These are phyloP conservation scores for Lampropteryx suffumata DNA, from an alignment of 2,888 invertebrate species.

Conservation along the genomic window DNA sequence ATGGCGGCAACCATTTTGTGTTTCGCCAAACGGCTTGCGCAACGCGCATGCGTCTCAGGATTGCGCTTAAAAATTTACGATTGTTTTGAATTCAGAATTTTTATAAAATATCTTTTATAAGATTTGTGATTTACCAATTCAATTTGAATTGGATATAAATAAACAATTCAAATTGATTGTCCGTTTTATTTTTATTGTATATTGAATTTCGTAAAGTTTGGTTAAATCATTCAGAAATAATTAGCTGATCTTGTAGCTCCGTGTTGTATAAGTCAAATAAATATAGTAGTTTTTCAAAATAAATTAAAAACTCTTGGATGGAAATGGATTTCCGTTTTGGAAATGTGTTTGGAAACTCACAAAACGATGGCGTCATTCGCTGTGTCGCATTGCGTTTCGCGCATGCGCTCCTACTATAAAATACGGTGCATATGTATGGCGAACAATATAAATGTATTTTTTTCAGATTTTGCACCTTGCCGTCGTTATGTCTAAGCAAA, in stretches of 20 bases:
- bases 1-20: too few relatives aligned
- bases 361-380: conserved; percentile 1
- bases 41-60: not conserved
- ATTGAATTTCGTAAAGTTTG: not conserved
- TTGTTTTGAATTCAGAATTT: too few relatives aligned
- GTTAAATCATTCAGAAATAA: too few relatives aligned
- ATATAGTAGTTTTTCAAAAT: not conserved
- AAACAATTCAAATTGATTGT: too few relatives aligned
- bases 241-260: not conserved
- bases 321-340: not conserved
- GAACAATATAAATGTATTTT: not conserved
- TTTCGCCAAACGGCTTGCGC: too few relatives aligned
- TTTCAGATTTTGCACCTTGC: not conserved
- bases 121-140: too few relatives aligned
- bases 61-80: too few relatives aligned
- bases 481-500: too few relatives aligned
- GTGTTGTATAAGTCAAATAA: not conserved
- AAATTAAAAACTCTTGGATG: not conserved
- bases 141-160: too few relatives aligned
- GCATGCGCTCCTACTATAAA: not conserved
- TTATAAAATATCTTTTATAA: too few relatives aligned
- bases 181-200: too few relatives aligned
- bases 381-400: conserved; percentile 2
- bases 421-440: not conserved
- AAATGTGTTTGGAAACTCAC: not conserved